Base-by-base conservation (phyloP, 2,113 vertebrate species). In the Arizona elegans region DNA sequence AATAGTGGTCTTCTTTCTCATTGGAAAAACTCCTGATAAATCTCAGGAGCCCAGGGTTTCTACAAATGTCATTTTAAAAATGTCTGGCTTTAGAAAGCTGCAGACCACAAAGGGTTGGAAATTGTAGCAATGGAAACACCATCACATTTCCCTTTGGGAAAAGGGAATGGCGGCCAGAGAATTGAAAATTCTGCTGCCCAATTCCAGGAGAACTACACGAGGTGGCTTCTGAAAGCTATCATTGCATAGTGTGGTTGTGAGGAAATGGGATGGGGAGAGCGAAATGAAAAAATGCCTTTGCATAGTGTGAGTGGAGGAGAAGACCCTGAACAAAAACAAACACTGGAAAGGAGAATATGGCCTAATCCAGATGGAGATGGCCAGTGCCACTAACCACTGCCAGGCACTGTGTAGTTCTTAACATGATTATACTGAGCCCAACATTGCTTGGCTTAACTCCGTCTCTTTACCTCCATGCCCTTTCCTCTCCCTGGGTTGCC, bases 191-290 rank as follows among this genome's bases (percentile, higher is more conserved):
- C 43, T 29, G 24, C 7, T 5, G 47, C 56, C 85, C 29, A 58
- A 26, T 15, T 24, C 54, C 75, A 54, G n/a, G 56, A 87, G 24
- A 33, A 58, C 62, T 50, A 47, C 88, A 59, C 17, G 0, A 43
- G 6, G 53, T 9, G 4, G 75, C 50, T 2, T 33, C 43, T 53
- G 29, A 19, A 24, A n/a, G 38, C 21, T 38, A n/a, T n/a, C 56
- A n/a, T 87, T 93, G 92, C 92, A 93, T 93, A 93, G 89, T 87
- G 62, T 70, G 81, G 56, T 43, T 55, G 89, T 90, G 56, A 65
- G 50, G 21, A n/a, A 24, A 47, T 29, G 10, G 38, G 29, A n/a
- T 17, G 29, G 53, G 65, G 13, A 58, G 55, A 87, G n/a, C 55
- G 90, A 65, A 87, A 86, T 12, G 50, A 93, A 93, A 93, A 62